A percentile compares a stretch with the other conserved stretches of the same genome.
These are phyloP conservation scores for Heliconius hermathena DNA, from an alignment of 1,140 invertebrate species.

Conservation along the genomic window DNA sequence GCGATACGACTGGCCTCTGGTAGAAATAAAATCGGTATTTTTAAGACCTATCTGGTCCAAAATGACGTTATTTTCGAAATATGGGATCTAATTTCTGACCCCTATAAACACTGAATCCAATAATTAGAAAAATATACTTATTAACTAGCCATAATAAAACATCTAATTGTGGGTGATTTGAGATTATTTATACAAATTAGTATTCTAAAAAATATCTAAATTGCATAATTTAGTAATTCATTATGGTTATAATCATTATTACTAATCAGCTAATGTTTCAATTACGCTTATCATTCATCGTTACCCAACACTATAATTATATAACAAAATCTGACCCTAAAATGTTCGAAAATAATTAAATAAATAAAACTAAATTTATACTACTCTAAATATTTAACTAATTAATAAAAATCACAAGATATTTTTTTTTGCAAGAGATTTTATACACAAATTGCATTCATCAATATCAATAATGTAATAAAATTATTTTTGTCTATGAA, in stretches of 20 bases:
- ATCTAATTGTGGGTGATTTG: no score
- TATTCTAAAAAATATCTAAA: background rate
- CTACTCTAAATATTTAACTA: no score
- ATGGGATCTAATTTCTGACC: no score
- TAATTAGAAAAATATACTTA: no score
- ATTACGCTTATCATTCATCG: background rate
- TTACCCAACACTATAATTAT: background rate
- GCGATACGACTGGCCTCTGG: no score
- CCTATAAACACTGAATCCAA: no score
- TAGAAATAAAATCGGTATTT: no score
- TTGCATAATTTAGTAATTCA: background rate
- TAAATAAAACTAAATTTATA: background rate
- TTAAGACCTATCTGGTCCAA: no score
- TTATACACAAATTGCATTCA: background rate
- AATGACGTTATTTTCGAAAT: no score
- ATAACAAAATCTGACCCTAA: background rate
- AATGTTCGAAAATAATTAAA: background rate
- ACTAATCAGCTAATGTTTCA: background rate
- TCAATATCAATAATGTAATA: background rate
- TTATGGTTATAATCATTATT: background rate
- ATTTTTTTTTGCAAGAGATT: background rate
- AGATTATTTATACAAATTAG: background rate
- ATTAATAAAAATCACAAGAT: background rate
- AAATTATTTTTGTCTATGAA: background rate
- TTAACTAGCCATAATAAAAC: no score